Evolutionary conservation across 2,888 invertebrate genomes (phyloP).

Genomic region (Andrena fulva): DNA sequence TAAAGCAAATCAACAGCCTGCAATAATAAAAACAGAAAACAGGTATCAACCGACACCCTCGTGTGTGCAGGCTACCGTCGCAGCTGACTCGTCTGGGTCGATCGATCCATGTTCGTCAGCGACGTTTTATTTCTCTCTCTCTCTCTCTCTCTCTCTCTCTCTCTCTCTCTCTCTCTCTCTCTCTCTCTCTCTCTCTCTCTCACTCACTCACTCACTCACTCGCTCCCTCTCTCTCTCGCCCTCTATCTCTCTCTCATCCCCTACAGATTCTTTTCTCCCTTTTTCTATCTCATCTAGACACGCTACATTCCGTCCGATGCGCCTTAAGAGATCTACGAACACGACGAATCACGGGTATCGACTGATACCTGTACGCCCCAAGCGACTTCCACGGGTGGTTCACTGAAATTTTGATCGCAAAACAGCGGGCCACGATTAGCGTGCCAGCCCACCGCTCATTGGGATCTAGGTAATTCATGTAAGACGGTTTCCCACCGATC

Average conservation of each 20-base stretch:
- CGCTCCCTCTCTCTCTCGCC: background rate
- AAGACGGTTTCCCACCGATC: background rate
- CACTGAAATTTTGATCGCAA: slow-evolving; percentile 28
- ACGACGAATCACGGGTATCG: slow-evolving; percentile 33
- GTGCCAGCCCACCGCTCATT: slow-evolving; percentile 21
- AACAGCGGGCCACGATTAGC: background rate
- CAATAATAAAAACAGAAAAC: slow-evolving; percentile 84
- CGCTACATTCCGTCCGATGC: slow-evolving; percentile 51
- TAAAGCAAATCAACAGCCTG: slow-evolving; percentile 85
- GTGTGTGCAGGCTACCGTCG: slow-evolving; percentile 46
- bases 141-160: slow-evolving; percentile 16
- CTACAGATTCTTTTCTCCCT: background rate
- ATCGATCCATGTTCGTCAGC: slow-evolving; percentile 67
- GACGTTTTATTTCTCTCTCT: slow-evolving; percentile 19
- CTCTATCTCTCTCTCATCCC: background rate
- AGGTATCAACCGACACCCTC: slow-evolving; percentile 82
- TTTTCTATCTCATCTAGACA: background rate
- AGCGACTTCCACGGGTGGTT: background rate
- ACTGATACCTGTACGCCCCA: slow-evolving; percentile 39
- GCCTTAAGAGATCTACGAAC: slow-evolving; percentile 67
- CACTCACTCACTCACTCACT: background rate
- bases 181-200: background rate
- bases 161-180: background rate
- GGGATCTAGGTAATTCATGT: slow-evolving; percentile 17
- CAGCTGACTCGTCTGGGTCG: slow-evolving; percentile 61